Evolutionary conservation across 2,797 vertebrate genomes (phyloP), one percentile per base, ranked within the genome.

Genomic region (Coilia nasus): DNA sequence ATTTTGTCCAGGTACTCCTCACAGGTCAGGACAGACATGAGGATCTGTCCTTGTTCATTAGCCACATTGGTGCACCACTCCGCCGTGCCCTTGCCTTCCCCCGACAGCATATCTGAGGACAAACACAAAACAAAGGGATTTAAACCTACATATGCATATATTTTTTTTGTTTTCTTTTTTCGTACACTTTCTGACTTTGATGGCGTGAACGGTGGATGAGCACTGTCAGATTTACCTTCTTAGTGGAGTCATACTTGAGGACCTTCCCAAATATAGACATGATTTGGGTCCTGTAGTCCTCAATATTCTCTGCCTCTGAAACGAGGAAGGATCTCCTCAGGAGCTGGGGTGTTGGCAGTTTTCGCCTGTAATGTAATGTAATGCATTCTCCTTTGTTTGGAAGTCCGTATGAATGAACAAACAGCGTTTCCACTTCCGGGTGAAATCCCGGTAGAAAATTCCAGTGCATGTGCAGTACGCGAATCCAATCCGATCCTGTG

Each of bases 201-300:
- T 54, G 9, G 50, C 14, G 2, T 54, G 9, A 54, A 1, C 6
- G 7, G 14, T 9, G 50, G 15, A 21, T 75, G 44, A 19, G 25
- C n/a, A n/a, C n/a, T n/a, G n/a, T n/a, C n/a, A n/a, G n/a, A 71
- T 71, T 31, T 57, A 84, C 83, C 67, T 31, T 84, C 7, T 84
- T 84, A 6, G 75, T 81, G 15, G 80, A 85, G 44, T 54, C 31
- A 0, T 85, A 82, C 1, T 85, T 85, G 0, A 82, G 11, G 60
- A 85, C 84, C 25, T 85, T 82, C 0, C 60, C 28, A 11, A 85
- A 85, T 0, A 28, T 82, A 6, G 81, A 85, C 81, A 57, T 57
- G 3, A 85, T 85, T 81, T 85, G 47, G 0, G 47, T 82, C 0
- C 47, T 6, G 12, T 82, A n/a, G n/a, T n/a, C n/a, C n/a, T n/a